Evolutionary conservation across 2,888 invertebrate genomes (phyloP).

Genomic region (Netelia virgata): DNA sequence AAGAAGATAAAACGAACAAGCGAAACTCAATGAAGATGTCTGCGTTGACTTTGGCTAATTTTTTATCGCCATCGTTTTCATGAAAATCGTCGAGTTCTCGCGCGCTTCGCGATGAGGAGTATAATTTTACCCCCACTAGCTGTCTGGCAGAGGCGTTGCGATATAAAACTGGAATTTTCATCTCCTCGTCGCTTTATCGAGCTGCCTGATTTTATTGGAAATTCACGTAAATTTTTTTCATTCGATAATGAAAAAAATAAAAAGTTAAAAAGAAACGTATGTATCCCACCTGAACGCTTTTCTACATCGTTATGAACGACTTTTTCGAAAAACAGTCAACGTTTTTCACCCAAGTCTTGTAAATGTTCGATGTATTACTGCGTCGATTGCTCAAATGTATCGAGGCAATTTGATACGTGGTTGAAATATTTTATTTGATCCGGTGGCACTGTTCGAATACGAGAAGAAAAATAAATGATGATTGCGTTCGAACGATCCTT

Average conservation of each 20-base stretch:
- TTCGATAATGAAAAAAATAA: not conserved
- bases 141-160: slow-evolving; percentile 57
- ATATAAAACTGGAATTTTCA: slow-evolving; percentile 40
- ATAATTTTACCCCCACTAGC: slow-evolving; percentile 19
- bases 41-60: slow-evolving; percentile 70
- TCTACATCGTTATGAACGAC: not conserved
- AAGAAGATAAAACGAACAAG: slow-evolving; percentile 63
- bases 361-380: not conserved
- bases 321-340: not conserved
- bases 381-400: slow-evolving; percentile 2
- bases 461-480: slow-evolving; percentile 10
- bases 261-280: no score
- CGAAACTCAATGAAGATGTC: slow-evolving; percentile 73
- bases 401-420: not conserved
- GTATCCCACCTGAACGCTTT: not conserved
- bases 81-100: slow-evolving; percentile 39
- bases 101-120: slow-evolving; percentile 32
- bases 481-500: slow-evolving; percentile 21
- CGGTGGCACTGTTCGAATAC: not conserved
- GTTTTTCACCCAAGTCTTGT: not conserved
- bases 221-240: not conserved
- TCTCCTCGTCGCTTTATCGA: slow-evolving; percentile 10
- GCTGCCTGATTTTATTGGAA: not conserved
- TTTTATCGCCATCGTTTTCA: slow-evolving; percentile 64
- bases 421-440: not conserved